Evolutionary conservation across 2,888 invertebrate species (phyloP), one percentile per base, ranked within the genome.

Genomic region (Pteria penguin): DNA sequence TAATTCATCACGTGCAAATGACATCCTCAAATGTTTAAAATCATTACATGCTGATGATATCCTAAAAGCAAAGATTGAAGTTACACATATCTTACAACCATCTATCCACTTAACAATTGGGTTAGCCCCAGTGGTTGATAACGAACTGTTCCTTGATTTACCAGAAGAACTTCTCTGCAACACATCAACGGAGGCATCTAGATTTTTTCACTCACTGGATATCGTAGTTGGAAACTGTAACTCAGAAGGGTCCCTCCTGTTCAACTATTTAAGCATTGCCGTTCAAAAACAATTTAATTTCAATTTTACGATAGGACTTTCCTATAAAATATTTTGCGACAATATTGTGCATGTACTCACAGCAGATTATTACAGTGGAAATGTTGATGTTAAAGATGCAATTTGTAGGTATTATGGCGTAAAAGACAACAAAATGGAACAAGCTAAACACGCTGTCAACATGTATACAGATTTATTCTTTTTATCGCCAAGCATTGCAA

Each of bases 61-160:
- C n/a, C n/a, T n/a, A n/a, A n/a, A n/a, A n/a, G n/a, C n/a, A n/a
- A n/a, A n/a, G n/a, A n/a, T n/a, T n/a, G n/a, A n/a, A n/a, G n/a
- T n/a, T n/a, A n/a, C n/a, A n/a, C n/a, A n/a, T n/a, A n/a, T n/a
- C n/a, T n/a, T n/a, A n/a, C n/a, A n/a, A n/a, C n/a, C n/a, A n/a
- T n/a, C n/a, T n/a, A n/a, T n/a, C n/a, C n/a, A n/a, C n/a, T n/a
- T n/a, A n/a, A n/a, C n/a, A n/a, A n/a, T n/a, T n/a, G n/a, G n/a
- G n/a, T n/a, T n/a, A n/a, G 70, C 45, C 0, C 73, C 77, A 2
- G 66, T 66, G n/a, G 22, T 78, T 61, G 77, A 78, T 32, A 74
- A 67, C 2, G 70, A 78, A 36, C 45, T 78, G n/a, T 57, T 78
- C 31, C 26, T 24, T 11, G 61, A 26, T 8, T 18, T 36, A 5